These are phyloP conservation scores for Lordiphosa andalusiaca DNA, from an alignment of 2,888 invertebrate species.

Conservation along the genomic window DNA sequence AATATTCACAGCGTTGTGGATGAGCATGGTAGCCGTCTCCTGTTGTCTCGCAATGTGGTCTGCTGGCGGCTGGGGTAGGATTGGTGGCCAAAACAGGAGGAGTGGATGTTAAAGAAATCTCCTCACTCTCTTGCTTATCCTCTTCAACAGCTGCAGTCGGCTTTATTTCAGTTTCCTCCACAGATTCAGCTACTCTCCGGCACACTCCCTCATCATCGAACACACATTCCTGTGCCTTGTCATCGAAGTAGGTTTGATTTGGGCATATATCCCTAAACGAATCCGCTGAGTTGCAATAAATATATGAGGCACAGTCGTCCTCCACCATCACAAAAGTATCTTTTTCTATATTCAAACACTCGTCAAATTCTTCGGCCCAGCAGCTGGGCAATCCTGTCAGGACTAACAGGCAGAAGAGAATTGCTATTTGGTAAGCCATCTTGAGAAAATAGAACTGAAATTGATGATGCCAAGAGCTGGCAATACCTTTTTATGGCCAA, in stretches of 20 bases:
- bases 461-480: background rate
- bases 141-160: background rate
- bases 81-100: background rate
- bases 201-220: slow-evolving; percentile 62
- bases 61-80: slow-evolving; percentile 1
- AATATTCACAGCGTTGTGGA: slow-evolving; percentile 69
- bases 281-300: slow-evolving; percentile 62
- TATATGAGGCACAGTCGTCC: slow-evolving; percentile 63
- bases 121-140: background rate
- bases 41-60: slow-evolving; percentile 42
- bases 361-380: slow-evolving; percentile 46
- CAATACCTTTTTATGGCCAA: slow-evolving; percentile 24
- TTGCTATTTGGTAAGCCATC: slow-evolving; percentile 2
- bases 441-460: background rate
- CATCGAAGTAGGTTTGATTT: slow-evolving; percentile 63
- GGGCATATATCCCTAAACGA: slow-evolving; percentile 67
- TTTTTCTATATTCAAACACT: slow-evolving; percentile 41
- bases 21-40: slow-evolving; percentile 59
- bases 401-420: slow-evolving; percentile 31
- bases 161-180: background rate
- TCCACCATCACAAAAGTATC: slow-evolving; percentile 54
- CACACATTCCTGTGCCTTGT: slow-evolving; percentile 51
- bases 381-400: slow-evolving; percentile 7
- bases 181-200: background rate
- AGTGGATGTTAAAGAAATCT: background rate